phyloP scores from a whole-genome alignment of 2,888 invertebrate species.

The Rhagium mordax region DNA sequence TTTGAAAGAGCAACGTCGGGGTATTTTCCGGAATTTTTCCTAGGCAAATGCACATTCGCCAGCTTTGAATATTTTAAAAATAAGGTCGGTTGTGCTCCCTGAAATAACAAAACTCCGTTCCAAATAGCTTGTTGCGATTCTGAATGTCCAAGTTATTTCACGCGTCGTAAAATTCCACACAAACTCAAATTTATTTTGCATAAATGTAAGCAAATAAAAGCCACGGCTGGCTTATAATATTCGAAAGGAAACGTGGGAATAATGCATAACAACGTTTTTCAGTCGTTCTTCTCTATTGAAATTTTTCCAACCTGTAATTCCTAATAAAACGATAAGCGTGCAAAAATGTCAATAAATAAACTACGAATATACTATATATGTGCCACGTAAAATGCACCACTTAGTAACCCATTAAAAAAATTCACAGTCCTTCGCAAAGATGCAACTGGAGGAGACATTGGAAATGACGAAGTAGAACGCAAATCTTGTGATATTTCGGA shows the following conservation, averaged over 20 bases:
- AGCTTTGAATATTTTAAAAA: constrained; percentile 57
- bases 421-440: too few species aligned
- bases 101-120: constrained; percentile 41
- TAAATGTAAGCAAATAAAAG: constrained; percentile 45
- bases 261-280: neutral
- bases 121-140: constrained; percentile 42
- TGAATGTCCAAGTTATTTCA: constrained; percentile 47
- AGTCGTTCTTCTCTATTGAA: neutral
- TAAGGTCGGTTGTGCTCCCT: constrained; percentile 38
- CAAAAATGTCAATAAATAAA: neutral
- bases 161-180: constrained; percentile 42
- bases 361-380: too few species aligned
- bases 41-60: constrained; percentile 42
- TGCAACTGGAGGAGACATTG: too few species aligned
- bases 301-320: neutral
- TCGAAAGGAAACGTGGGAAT: constrained; percentile 22
- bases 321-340: neutral
- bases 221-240: constrained; percentile 34
- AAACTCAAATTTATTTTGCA: constrained; percentile 45
- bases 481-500: too few species aligned
- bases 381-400: neutral
- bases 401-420: too few species aligned
- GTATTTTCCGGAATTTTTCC: neutral
- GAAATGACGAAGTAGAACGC: too few species aligned
- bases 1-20: neutral